Evolutionary conservation across 2,888 invertebrate genomes (phyloP).

Genomic region (Mesoligia furuncula): DNA sequence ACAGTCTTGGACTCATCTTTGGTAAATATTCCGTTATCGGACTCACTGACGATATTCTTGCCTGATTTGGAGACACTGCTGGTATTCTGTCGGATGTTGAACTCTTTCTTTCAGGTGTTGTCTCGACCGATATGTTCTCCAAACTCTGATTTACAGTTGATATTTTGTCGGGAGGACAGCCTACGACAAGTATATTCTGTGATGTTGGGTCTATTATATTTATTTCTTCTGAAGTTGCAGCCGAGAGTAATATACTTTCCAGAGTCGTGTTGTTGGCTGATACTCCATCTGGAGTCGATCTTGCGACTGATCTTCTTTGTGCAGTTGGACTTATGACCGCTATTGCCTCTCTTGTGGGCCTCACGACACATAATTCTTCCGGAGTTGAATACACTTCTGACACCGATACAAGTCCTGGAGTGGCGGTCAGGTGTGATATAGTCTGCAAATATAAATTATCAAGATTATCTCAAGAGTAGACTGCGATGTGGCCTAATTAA

Average conservation of each 20-base stretch:
- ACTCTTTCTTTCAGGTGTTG: not conserved
- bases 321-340: constrained; percentile 63
- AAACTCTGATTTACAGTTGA: not conserved
- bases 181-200: not conserved
- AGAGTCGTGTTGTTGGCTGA: constrained; percentile 63
- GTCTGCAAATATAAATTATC: constrained; percentile 73
- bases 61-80: not conserved
- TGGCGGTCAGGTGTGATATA: constrained; percentile 75
- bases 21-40: constrained; percentile 71
- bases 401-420: constrained; percentile 74
- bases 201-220: constrained; percentile 63
- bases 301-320: constrained; percentile 46
- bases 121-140: not conserved
- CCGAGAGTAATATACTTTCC: not conserved
- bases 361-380: not conserved
- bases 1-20: constrained; percentile 63
- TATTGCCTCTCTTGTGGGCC: constrained; percentile 62
- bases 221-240: constrained; percentile 12
- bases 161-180: not conserved
- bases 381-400: constrained; percentile 51
- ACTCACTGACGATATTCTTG: constrained; percentile 64
- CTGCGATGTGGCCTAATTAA: not conserved
- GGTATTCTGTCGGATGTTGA: not conserved
- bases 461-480: not conserved
- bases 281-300: constrained; percentile 1